These are phyloP conservation scores for Lycaena phlaeas DNA, from an alignment of 2,888 invertebrate species.

Conservation along the genomic window DNA sequence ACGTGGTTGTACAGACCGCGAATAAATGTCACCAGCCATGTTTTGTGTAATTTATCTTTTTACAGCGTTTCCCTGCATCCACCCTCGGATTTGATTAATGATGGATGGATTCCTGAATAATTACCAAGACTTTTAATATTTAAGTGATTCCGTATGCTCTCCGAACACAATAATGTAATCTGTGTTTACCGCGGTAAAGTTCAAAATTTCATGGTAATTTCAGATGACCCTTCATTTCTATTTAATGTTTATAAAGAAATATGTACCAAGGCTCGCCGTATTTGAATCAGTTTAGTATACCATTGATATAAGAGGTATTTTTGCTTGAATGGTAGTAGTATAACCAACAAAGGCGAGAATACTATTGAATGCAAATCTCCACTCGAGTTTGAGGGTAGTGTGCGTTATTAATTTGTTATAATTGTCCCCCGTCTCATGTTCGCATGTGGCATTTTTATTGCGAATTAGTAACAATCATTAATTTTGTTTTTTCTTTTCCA, in stretches of 20 bases:
- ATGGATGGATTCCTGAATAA: conserved; percentile 74
- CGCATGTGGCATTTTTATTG: conserved; percentile 73
- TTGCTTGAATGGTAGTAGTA: conserved; percentile 24
- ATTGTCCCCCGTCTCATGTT: conserved; percentile 60
- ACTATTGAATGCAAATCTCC: conserved; percentile 70
- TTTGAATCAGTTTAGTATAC: conserved; percentile 19
- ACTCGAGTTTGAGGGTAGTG: conserved; percentile 70
- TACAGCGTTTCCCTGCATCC: conserved; percentile 59
- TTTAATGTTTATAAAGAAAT: conserved; percentile 27
- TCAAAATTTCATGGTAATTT: conserved; percentile 28
- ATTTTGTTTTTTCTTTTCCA: conserved; percentile 66
- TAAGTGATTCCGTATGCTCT: conserved; percentile 53
- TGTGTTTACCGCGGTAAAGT: conserved; percentile 29
- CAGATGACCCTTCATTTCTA: conserved; percentile 57
- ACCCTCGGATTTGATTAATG: conserved; percentile 68
- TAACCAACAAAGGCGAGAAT: conserved; percentile 55
- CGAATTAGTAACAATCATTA: conserved; percentile 71
- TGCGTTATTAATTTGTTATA: conserved; percentile 71
- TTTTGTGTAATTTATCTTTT: conserved; percentile 70
- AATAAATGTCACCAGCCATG: conserved; percentile 55
- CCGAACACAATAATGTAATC: conserved; percentile 26
- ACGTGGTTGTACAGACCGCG: conserved; percentile 36
- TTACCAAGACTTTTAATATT: conserved; percentile 74
- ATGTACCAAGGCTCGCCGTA: conserved; percentile 18
- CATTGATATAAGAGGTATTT: conserved; percentile 20